Evolutionary conservation across 2,797 vertebrate species (phyloP).

Genomic region (Pseudomugil gertrudae): DNA sequence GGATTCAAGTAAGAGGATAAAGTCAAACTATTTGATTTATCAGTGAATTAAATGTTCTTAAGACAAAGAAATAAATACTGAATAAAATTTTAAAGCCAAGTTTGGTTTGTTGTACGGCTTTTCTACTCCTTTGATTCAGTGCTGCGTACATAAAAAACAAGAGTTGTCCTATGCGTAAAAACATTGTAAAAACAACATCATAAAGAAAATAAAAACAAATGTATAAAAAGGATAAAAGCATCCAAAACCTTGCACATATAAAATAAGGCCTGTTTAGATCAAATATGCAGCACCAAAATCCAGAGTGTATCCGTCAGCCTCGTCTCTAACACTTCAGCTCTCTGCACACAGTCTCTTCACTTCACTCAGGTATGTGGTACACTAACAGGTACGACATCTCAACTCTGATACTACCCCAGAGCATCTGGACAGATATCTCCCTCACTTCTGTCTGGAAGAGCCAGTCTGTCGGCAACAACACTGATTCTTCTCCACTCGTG

Average conservation of each 20-base stretch:
- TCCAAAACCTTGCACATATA: neutral
- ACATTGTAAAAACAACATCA: neutral
- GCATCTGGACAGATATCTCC: constrained; percentile 46
- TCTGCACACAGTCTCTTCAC: constrained; percentile 55
- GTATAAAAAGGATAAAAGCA: neutral
- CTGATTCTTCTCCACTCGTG: constrained; percentile 28
- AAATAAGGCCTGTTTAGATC: neutral
- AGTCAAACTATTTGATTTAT: neutral
- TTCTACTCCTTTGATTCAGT: neutral
- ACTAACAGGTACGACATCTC: constrained; percentile 36
- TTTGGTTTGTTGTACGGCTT: neutral
- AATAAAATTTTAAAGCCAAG: neutral
- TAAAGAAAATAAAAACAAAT: neutral
- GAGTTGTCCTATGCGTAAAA: neutral
- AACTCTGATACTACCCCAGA: constrained; percentile 13
- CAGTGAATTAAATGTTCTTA: neutral
- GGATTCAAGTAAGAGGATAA: neutral
- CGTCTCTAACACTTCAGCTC: constrained; percentile 43
- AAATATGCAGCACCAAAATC: constrained; percentile 7
- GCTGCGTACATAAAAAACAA: neutral
- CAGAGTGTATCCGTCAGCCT: constrained; percentile 36
- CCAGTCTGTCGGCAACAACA: constrained; percentile 32
- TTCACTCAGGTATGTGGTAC: constrained; percentile 46
- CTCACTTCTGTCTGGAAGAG: constrained; percentile 49
- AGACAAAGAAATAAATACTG: neutral